These are phyloP conservation scores for Amblyjoppa fuscipennis DNA, from an alignment of 2,888 invertebrate genomes.

Conservation along the genomic window DNA sequence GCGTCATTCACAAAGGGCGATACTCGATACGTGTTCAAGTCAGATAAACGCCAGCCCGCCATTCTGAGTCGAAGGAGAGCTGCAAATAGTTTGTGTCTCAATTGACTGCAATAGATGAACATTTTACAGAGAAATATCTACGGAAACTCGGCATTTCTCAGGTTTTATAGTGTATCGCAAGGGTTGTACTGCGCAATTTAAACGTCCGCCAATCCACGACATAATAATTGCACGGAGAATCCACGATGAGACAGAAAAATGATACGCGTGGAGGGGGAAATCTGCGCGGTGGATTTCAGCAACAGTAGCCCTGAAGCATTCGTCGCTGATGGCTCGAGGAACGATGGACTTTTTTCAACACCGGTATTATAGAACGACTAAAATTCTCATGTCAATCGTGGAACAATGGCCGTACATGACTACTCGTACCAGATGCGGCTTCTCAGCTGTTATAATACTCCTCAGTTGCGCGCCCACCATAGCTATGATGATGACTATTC, in stretches of 20 bases:
- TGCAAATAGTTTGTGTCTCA: neutral
- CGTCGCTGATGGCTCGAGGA: neutral
- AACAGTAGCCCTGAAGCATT: neutral
- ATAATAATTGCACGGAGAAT: constrained; percentile 20
- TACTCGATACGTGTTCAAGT: no score
- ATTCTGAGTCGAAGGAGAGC: neutral
- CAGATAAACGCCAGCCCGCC: no score
- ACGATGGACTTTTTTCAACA: constrained; percentile 39
- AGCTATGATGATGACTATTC: constrained; percentile 31
- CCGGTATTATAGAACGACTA: constrained; percentile 57
- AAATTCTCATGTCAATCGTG: constrained; percentile 32
- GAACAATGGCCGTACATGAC: constrained; percentile 60
- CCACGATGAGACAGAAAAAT: neutral
- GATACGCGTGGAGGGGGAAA: neutral
- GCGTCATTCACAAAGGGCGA: no score
- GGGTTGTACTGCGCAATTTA: constrained; percentile 23
- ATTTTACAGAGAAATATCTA: neutral
- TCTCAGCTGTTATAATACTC: constrained; percentile 18
- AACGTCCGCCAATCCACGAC: constrained; percentile 8
- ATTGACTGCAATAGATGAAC: neutral
- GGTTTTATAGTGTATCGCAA: neutral
- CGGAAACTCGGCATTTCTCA: neutral
- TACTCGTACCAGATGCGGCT: neutral
- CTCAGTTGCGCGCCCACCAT: constrained; percentile 28
- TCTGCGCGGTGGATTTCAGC: neutral